phyloP scores from a whole-genome alignment of 92 coral and sea anemone genomes.

The Porites lobata region DNA sequence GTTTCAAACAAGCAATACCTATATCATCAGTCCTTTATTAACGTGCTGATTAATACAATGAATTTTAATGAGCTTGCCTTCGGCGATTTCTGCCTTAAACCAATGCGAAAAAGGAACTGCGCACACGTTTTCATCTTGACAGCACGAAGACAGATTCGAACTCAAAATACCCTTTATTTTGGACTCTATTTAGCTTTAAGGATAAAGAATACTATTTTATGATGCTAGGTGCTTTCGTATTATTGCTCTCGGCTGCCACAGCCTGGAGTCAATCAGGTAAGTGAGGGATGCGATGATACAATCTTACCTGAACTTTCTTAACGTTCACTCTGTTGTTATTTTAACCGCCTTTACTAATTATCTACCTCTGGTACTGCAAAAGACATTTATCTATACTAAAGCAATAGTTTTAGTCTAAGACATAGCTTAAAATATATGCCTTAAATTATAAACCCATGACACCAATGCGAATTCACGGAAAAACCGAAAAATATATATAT shows the following conservation, averaged over 20 bases:
- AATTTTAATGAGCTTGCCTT: constrained; percentile 9
- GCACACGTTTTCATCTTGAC: neutral
- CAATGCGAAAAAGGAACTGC: neutral
- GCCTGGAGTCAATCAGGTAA: neutral
- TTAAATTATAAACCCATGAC: too few species aligned
- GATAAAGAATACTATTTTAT: neutral
- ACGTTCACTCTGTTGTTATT: neutral
- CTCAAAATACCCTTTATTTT: neutral
- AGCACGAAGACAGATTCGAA: neutral
- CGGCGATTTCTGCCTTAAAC: neutral
- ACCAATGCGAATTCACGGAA: too few species aligned
- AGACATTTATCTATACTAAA: too few species aligned
- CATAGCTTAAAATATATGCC: too few species aligned
- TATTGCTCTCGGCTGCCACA: neutral
- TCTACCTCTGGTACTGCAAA: too few species aligned
- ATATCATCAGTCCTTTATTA: neutral
- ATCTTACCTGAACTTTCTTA: neutral
- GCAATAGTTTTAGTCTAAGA: too few species aligned
- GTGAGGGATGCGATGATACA: neutral
- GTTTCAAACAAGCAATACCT: neutral
- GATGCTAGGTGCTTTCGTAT: neutral
- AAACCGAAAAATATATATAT: too few species aligned
- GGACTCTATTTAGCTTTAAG: neutral
- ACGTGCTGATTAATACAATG: neutral
- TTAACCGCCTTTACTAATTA: too few species aligned